phyloP scores from a whole-genome alignment of 2,797 vertebrate species.

The Furcifer pardalis region DNA sequence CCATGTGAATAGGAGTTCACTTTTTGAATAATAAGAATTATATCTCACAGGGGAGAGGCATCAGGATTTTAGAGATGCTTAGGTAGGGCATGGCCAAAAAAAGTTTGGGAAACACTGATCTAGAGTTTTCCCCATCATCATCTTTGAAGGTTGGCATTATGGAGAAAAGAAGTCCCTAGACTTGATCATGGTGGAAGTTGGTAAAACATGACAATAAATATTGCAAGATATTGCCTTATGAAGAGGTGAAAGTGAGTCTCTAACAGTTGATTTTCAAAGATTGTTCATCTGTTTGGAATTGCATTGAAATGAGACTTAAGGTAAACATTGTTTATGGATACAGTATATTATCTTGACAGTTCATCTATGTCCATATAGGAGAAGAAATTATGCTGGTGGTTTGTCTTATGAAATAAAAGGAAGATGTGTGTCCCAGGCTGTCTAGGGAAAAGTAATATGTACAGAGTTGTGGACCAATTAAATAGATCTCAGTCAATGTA shows the following conservation, averaged over 20 bases:
- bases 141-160: conserved; percentile 75
- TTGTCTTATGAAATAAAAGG: conserved; percentile 19
- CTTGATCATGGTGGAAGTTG: conserved; percentile 61
- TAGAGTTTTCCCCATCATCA: conserved; percentile 73
- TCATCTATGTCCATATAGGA: conserved; percentile 58
- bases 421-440: conserved; percentile 24
- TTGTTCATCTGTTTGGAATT: conserved; percentile 73
- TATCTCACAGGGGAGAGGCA: too few species aligned
- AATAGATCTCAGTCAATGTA: not conserved
- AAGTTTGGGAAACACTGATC: too few species aligned
- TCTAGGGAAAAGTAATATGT: conserved; percentile 44
- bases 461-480: not conserved
- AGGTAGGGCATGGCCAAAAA: too few species aligned
- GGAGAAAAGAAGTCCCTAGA: conserved; percentile 68
- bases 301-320: conserved; percentile 70
- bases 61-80: too few species aligned
- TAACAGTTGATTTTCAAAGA: conserved; percentile 73
- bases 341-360: conserved; percentile 55
- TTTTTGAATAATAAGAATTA: too few species aligned
- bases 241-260: conserved; percentile 77
- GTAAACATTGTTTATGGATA: conserved; percentile 73
- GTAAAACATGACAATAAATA: conserved; percentile 74
- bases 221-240: conserved; percentile 78
- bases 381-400: conserved; percentile 55
- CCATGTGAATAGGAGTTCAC: too few species aligned